A percentile compares a stretch with the other conserved stretches of the same genome.
Evolutionary conservation across 2,797 vertebrate genomes (phyloP).

Genomic region (Limosa lapponica): DNA sequence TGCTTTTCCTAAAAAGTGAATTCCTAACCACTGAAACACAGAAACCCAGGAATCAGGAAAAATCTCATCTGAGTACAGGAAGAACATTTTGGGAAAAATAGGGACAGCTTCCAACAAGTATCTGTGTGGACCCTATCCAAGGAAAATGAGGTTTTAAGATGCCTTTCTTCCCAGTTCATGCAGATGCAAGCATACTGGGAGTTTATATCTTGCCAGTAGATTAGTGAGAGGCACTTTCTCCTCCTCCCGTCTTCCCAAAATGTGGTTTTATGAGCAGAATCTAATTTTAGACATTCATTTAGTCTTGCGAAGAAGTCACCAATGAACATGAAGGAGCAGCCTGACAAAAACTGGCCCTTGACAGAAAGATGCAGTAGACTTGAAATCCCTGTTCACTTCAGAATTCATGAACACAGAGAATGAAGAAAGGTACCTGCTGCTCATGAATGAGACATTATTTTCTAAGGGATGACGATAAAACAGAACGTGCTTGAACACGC

Average conservation of each 20-base stretch:
- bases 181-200: neutral
- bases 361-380: neutral
- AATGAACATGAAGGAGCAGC: neutral
- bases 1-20: neutral
- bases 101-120: fast-evolving
- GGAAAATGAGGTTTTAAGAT: neutral
- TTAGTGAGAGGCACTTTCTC: neutral
- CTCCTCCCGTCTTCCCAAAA: neutral
- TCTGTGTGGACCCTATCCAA: neutral
- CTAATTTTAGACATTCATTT: neutral
- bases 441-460: neutral
- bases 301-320: neutral
- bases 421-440: neutral
- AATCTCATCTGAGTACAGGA: neutral
- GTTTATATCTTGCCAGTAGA: neutral
- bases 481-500: neutral
- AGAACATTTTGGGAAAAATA: neutral
- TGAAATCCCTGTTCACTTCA: neutral
- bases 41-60: neutral
- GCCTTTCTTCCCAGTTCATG: fast-evolving
- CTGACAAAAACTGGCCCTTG: neutral
- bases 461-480: neutral
- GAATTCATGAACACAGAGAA: neutral
- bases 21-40: neutral
- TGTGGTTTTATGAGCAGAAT: neutral